Conservation (phyloP, 2,888 invertebrate genomes). For the Zhuqinia jingwanae region DNA sequence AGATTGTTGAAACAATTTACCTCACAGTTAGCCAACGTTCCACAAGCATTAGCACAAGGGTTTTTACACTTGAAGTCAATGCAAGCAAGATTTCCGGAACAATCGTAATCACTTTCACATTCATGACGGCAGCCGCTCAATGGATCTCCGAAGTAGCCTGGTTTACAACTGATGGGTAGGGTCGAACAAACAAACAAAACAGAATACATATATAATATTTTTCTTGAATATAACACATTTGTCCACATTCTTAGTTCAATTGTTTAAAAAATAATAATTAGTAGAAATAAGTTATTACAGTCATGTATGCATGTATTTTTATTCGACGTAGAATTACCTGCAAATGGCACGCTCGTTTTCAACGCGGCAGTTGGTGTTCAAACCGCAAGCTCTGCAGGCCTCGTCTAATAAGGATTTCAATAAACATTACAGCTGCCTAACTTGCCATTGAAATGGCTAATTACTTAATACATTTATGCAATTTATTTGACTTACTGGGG, state of each 20-base stretch:
- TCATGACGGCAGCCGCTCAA: constrained; percentile 79
- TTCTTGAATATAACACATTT: too few relatives aligned
- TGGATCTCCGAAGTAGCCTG: constrained; percentile 78
- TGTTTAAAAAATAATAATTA: too few relatives aligned
- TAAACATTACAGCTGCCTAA: not conserved
- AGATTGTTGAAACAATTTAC: too few relatives aligned
- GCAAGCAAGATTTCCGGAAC: constrained; percentile 85
- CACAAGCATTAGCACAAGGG: constrained; percentile 87
- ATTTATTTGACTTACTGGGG: constrained; percentile 84
- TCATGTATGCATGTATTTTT: too few relatives aligned
- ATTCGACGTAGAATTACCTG: too few relatives aligned
- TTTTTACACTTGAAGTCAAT: constrained; percentile 88
- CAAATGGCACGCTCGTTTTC: constrained; percentile 87
- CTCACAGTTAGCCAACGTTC: constrained; percentile 89
- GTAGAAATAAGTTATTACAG: too few relatives aligned
- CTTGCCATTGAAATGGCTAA: not conserved
- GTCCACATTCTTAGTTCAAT: too few relatives aligned
- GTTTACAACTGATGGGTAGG: too few relatives aligned
- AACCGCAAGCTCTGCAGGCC: constrained; percentile 81
- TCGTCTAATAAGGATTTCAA: constrained; percentile 83
- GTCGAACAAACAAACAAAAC: too few relatives aligned
- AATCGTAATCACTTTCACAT: constrained; percentile 79
- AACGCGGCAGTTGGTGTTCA: constrained; percentile 78
- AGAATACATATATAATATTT: too few relatives aligned
- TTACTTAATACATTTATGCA: too few relatives aligned